A percentile compares a stretch with the other conserved stretches of the same genome.
These are phyloP conservation scores for Aspidapion aeneum DNA, from an alignment of 2,888 invertebrate genomes.

Conservation along the genomic window DNA sequence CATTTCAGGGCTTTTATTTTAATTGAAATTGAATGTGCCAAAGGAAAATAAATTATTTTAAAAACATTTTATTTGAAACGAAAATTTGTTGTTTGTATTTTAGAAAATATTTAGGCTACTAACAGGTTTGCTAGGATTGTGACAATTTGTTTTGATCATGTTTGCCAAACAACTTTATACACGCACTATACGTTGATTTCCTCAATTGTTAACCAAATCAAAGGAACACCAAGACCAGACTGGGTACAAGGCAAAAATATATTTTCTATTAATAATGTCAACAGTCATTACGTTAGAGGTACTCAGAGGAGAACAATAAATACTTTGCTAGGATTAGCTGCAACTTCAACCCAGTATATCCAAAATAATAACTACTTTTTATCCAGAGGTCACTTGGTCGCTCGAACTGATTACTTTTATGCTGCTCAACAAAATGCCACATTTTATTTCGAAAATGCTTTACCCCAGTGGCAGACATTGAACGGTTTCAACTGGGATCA, in stretches of 20 bases:
- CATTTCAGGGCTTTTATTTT: conserved; percentile 39
- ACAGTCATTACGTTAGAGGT: conserved; percentile 38
- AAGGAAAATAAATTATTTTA: too few species aligned
- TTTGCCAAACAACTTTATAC: conserved; percentile 51
- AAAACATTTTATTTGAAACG: too few species aligned
- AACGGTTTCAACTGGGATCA: conserved; percentile 57
- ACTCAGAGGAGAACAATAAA: conserved; percentile 39
- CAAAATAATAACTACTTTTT: conserved; percentile 46
- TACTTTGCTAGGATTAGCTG: conserved; percentile 29
- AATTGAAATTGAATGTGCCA: too few species aligned
- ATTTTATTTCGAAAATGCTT: conserved; percentile 62
- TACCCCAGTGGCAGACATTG: conserved; percentile 65
- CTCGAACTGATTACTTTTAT: conserved; percentile 61
- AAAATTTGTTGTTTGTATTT: too few species aligned
- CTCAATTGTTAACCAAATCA: conserved; percentile 50
- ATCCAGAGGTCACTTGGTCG: conserved; percentile 59
- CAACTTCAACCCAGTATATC: conserved; percentile 46
- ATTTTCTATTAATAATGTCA: conserved; percentile 45
- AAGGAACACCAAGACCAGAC: conserved; percentile 49
- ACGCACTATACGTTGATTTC: conserved; percentile 51
- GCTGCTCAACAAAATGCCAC: conserved; percentile 56
- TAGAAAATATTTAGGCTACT: too few species aligned
- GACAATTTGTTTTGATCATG: conserved; percentile 54
- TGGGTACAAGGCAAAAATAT: conserved; percentile 48
- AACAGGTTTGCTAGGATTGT: conserved; percentile 50